phyloP scores from a whole-genome alignment of 2,113 vertebrate species.

The Elephas maximus region DNA sequence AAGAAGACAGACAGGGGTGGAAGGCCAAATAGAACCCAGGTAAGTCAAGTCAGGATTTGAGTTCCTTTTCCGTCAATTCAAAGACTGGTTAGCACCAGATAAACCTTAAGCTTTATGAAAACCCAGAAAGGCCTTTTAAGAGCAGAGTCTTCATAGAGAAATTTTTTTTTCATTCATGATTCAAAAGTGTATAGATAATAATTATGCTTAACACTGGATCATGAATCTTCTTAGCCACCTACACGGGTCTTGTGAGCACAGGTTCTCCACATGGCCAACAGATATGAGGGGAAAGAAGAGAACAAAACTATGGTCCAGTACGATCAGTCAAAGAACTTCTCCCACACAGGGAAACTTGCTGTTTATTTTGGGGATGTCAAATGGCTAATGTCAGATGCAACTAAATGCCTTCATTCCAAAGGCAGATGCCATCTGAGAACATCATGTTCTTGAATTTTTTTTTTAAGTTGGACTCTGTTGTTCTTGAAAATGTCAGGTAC shows the following conservation, averaged over 20 bases:
- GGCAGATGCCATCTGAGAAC: conserved; percentile 11
- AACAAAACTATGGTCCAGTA: background rate
- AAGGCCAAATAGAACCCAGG: background rate
- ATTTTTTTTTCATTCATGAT: background rate
- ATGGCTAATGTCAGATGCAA: background rate
- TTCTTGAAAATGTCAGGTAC: conserved; percentile 75
- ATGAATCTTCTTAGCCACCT: background rate
- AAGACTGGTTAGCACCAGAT: background rate
- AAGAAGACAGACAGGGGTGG: background rate
- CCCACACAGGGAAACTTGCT: background rate
- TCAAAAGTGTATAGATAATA: background rate
- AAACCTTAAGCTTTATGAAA: background rate
- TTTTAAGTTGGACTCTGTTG: conserved; percentile 64
- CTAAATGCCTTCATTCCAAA: conserved; percentile 18
- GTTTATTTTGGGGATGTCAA: background rate
- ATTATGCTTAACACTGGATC: background rate
- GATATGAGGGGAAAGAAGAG: background rate
- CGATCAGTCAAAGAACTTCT: background rate
- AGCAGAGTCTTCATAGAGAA: background rate
- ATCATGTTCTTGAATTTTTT: background rate
- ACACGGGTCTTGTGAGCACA: background rate
- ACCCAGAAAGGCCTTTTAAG: background rate
- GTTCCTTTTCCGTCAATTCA: background rate
- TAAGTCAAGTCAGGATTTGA: background rate
- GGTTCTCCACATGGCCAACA: background rate